phyloP scores from a whole-genome alignment of 2,797 vertebrate genomes.

The Sebastes steindachneri region DNA sequence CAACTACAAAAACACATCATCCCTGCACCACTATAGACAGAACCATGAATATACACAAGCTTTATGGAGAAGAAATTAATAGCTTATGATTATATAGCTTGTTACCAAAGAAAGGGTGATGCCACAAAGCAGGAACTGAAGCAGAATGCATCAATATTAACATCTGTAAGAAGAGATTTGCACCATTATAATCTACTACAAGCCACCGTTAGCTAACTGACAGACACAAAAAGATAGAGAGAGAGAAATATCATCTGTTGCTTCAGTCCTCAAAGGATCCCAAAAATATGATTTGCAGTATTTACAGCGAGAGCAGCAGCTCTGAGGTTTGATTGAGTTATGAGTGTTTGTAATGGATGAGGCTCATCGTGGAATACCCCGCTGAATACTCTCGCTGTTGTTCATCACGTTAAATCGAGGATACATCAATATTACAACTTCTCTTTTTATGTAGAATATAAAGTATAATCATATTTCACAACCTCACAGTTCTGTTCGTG shows the following conservation, averaged over 20 bases:
- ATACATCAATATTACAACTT: neutral
- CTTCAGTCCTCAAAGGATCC: constrained; percentile 9
- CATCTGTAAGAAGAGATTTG: constrained; percentile 14
- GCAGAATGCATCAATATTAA: neutral
- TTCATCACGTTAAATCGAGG: neutral
- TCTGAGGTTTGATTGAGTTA: constrained; percentile 25
- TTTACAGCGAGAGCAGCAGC: constrained; percentile 11
- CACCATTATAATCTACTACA: neutral
- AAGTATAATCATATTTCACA: neutral
- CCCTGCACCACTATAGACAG: neutral
- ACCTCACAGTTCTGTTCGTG: too few relatives aligned
- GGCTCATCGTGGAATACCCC: neutral
- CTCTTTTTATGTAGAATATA: neutral
- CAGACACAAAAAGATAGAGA: neutral
- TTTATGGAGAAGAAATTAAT: neutral
- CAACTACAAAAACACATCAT: neutral
- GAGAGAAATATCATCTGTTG: constrained; percentile 22
- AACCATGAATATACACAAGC: neutral
- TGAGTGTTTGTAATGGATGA: constrained; percentile 25
- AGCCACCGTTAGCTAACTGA: neutral
- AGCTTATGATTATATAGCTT: neutral
- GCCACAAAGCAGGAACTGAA: neutral
- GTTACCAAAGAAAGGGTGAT: neutral
- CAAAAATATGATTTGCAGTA: constrained; percentile 11
- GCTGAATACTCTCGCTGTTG: neutral